phyloP scores from a whole-genome alignment of 2,888 invertebrate genomes.

The Dryococelus australis region DNA sequence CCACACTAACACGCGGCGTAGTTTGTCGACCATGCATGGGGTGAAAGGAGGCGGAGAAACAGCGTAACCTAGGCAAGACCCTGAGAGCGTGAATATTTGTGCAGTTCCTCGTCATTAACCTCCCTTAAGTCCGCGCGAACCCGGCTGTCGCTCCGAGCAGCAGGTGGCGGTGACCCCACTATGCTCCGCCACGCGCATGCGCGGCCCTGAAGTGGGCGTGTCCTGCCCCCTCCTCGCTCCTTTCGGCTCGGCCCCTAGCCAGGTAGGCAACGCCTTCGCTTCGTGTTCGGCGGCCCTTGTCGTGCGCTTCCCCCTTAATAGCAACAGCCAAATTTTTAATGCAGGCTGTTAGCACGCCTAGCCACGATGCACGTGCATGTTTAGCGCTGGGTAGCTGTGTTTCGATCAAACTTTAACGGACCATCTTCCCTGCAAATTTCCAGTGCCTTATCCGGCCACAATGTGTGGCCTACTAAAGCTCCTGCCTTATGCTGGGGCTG shows the following conservation, averaged over 20 bases:
- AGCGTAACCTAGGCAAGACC: background rate
- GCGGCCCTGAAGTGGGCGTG: background rate
- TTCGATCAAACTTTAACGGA: background rate
- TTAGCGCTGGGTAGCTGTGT: background rate
- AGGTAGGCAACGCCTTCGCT: background rate
- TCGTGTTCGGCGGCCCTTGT: background rate
- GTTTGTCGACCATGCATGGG: background rate
- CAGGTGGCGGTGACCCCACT: background rate
- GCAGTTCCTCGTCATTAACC: background rate
- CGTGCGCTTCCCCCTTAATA: background rate
- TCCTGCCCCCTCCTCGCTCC: background rate
- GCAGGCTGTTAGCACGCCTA: background rate
- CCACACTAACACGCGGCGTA: background rate
- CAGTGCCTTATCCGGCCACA: too few relatives aligned
- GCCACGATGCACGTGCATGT: too few relatives aligned
- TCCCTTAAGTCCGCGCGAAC: background rate
- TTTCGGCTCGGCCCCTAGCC: background rate
- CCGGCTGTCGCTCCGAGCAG: background rate
- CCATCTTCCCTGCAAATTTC: too few relatives aligned
- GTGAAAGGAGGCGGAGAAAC: background rate
- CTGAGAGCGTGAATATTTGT: background rate
- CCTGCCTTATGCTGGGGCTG: too few relatives aligned
- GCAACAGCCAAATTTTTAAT: background rate
- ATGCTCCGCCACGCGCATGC: background rate
- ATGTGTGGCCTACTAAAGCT: too few relatives aligned